Evolutionary conservation across 2,888 invertebrate genomes (phyloP), one percentile per base, ranked within the genome.

Genomic region (Acleris holmiana): DNA sequence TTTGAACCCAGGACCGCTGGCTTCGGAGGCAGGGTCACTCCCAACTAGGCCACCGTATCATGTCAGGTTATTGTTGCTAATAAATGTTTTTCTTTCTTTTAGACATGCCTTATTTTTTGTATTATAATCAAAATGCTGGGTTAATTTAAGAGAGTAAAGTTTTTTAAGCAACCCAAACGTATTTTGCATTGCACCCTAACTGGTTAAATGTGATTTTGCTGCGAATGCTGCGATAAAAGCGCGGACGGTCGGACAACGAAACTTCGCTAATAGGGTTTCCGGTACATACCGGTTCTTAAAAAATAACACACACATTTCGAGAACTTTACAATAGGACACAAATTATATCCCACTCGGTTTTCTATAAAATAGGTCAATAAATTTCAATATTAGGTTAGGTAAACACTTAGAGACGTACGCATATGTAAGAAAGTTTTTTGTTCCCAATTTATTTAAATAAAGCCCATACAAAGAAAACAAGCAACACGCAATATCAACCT

Each of bases 231-330:
- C 55, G 55, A 56, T 50, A 50, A 48, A 41, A 47, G 17, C 54
- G 54, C 61, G 61, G 54, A 18, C 56, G 49, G 50, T 46, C 35
- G 62, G 62, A 62, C 50, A 62, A 44, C 48, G 44, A 56, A 62
- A 62, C 50, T 57, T 63, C 35, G 57, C 56, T 63, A 62, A 62
- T 62, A 62, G 44, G 55, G 55, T 62, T 55, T 62, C 55, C 61
- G 49, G 41, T 44, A 62, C 55, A 29, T 56, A 48, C 55, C 48
- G 41, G 23, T 54, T 41, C 3, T 50, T 29, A 55, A 62, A 18
- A 19, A 44, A 49, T 55, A 6, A 21, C 1, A 18, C 15, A 41
- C 25, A 15, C 15, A 5, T 44, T 29, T 29, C 1, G 19, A 46
- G 8, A 41, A 35, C 19, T 60, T 44, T 17, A 7, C 44, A 15